Percentiles rank a stretch among this genome's conserved stretches.
Conservation (phyloP, 2,797 vertebrate genomes). For the Neomorphus geoffroyi region DNA sequence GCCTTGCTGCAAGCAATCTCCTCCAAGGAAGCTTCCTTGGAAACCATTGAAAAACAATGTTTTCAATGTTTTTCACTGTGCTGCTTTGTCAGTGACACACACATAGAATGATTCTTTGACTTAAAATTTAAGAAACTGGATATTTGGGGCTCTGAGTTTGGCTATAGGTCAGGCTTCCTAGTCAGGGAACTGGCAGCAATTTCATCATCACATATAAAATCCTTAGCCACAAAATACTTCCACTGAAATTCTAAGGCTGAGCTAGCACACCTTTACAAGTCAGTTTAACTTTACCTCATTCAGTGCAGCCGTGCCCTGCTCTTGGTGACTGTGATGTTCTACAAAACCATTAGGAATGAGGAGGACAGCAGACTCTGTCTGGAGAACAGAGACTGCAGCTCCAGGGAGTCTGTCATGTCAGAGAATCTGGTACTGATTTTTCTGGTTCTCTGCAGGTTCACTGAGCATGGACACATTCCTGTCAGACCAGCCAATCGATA, state of each 20-base stretch:
- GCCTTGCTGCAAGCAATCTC: background rate
- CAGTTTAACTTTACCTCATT: background rate
- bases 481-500: background rate
- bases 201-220: background rate
- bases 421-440: background rate
- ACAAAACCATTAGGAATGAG: background rate
- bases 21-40: background rate
- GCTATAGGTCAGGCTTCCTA: background rate
- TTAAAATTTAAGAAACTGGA: background rate
- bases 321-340: background rate
- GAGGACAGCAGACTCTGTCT: background rate
- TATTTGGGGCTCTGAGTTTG: background rate
- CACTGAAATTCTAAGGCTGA: background rate
- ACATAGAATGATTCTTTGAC: background rate
- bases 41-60: background rate
- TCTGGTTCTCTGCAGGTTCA: background rate
- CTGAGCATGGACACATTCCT: background rate
- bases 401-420: background rate
- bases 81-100: background rate
- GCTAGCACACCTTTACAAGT: background rate
- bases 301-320: background rate
- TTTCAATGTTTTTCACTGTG: background rate
- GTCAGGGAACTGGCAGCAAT: background rate
- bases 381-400: background rate
- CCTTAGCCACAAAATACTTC: background rate